These are phyloP conservation scores for Molorchus minor DNA, from an alignment of 2,888 invertebrate genomes.

Conservation along the genomic window DNA sequence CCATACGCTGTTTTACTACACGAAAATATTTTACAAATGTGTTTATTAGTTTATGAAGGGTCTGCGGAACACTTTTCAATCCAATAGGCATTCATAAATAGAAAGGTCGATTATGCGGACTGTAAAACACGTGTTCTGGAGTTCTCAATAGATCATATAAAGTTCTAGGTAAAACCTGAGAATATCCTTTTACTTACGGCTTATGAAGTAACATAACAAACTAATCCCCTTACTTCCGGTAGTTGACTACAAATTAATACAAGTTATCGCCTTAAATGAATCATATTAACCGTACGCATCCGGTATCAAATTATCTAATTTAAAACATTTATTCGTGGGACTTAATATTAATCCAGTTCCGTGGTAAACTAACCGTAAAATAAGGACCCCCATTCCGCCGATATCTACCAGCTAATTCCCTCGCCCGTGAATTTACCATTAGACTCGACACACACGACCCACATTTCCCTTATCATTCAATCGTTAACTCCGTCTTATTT, in stretches of 20 bases:
- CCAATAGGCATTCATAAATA: too few species aligned
- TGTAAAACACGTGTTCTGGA: too few species aligned
- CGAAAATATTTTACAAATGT: too few species aligned
- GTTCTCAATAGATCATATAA: too few species aligned
- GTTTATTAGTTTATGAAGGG: too few species aligned
- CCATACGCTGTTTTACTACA: too few species aligned
- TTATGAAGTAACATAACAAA: too few species aligned
- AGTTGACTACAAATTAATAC: background rate
- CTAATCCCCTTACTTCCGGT: too few species aligned
- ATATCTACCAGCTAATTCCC: conserved; percentile 6
- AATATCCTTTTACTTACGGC: too few species aligned
- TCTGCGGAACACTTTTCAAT: too few species aligned
- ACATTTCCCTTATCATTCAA: conserved; percentile 6
- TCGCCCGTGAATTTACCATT: conserved; percentile 13
- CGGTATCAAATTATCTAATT: conserved; percentile 18
- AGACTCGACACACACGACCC: background rate
- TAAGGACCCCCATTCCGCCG: conserved; percentile 17
- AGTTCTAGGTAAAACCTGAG: too few species aligned
- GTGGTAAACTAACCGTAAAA: conserved; percentile 20
- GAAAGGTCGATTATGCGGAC: too few species aligned
- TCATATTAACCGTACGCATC: conserved; percentile 11
- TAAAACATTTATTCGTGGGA: background rate
- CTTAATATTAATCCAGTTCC: conserved; percentile 15
- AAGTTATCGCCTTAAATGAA: conserved; percentile 2
- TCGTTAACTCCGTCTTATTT: conserved; percentile 24